phyloP scores from a whole-genome alignment of 2,797 vertebrate genomes.

The Echiichthys vipera region DNA sequence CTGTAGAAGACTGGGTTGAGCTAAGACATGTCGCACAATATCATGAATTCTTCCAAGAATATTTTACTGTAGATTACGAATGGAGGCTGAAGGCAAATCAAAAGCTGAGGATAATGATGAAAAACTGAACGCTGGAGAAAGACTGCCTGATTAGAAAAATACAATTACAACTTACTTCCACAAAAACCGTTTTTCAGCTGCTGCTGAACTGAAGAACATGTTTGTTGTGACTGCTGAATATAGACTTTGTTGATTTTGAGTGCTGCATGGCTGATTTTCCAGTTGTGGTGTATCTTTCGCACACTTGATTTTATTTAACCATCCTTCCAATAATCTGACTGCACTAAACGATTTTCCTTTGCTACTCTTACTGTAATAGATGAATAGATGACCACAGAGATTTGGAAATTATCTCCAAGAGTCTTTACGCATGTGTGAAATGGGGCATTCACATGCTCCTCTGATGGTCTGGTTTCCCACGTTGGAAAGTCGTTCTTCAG shows the following conservation, averaged over 20 bases:
- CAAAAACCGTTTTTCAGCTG: background rate
- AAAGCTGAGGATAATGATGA: slow-evolving; percentile 16
- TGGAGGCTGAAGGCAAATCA: slow-evolving; percentile 28
- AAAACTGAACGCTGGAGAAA: slow-evolving; percentile 20
- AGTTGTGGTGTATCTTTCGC: slow-evolving; percentile 38
- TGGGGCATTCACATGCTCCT: too few relatives aligned
- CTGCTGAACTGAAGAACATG: slow-evolving; percentile 1
- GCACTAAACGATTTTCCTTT: slow-evolving; percentile 27
- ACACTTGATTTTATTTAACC: slow-evolving; percentile 41
- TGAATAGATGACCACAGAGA: slow-evolving; percentile 37
- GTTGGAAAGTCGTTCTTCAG: too few relatives aligned
- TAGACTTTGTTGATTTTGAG: slow-evolving; percentile 21
- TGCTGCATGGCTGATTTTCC: slow-evolving; percentile 37
- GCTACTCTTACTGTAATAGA: slow-evolving; percentile 22
- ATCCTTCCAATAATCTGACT: slow-evolving; percentile 23
- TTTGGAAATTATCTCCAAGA: slow-evolving; percentile 29
- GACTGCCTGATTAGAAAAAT: slow-evolving; percentile 31
- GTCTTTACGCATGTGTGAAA: slow-evolving; percentile 1
- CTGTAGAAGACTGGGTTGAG: background rate
- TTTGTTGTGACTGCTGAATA: slow-evolving; percentile 42
- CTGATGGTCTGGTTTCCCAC: too few relatives aligned
- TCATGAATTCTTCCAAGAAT: background rate
- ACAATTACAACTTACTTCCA: slow-evolving; percentile 15
- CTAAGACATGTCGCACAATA: background rate
- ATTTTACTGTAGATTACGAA: slow-evolving; percentile 10